phyloP scores from a whole-genome alignment of 2,113 vertebrate genomes.

The Noctilio leporinus region DNA sequence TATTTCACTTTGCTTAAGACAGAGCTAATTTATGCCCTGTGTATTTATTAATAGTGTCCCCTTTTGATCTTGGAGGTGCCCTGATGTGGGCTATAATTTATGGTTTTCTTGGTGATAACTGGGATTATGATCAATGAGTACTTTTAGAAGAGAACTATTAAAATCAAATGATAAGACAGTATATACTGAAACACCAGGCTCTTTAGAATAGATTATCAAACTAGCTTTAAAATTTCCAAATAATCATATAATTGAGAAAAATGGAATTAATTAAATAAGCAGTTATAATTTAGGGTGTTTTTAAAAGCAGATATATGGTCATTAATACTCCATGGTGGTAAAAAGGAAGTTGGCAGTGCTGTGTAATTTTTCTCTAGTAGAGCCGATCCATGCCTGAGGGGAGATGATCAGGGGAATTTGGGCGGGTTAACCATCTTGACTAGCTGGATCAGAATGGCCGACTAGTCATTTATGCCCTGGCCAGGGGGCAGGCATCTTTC shows the following conservation, averaged over 20 bases:
- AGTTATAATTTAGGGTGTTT: not conserved
- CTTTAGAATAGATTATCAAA: not conserved
- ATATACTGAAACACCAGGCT: not conserved
- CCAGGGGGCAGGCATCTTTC: not conserved
- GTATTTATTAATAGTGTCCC: not conserved
- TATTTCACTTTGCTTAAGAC: not conserved
- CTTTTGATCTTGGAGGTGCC: not conserved
- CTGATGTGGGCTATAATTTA: not conserved
- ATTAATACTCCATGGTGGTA: not conserved
- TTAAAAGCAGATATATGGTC: not conserved
- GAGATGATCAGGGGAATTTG: not conserved
- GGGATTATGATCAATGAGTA: not conserved
- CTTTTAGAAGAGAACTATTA: not conserved
- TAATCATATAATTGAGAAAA: not conserved
- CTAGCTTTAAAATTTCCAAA: not conserved
- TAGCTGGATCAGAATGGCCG: not conserved
- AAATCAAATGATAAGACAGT: not conserved
- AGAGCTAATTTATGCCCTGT: not conserved
- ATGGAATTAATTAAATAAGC: not conserved
- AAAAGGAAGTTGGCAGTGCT: not conserved
- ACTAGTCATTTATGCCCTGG: not conserved
- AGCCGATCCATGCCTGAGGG: not conserved
- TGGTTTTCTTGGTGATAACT: not conserved
- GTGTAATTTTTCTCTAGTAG: not conserved
- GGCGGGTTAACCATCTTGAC: not conserved